These are phyloP conservation scores for Agelastica alni DNA, from an alignment of 2,888 invertebrate genomes.

Conservation along the genomic window DNA sequence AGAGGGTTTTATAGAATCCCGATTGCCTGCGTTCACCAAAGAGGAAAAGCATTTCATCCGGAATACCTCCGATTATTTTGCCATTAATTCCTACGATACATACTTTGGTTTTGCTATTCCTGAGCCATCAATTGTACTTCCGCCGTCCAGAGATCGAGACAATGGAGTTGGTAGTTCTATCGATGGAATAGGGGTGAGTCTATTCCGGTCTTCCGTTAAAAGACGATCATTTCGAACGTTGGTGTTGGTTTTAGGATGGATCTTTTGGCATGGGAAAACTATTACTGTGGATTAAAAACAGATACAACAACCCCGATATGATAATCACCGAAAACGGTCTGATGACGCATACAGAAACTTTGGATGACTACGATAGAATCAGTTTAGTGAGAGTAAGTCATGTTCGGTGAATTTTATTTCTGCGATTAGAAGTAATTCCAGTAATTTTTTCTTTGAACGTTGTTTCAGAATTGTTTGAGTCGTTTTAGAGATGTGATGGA, in stretches of 20 bases:
- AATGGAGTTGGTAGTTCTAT: not conserved
- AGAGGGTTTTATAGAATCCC: conserved; percentile 65
- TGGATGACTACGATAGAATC: conserved; percentile 57
- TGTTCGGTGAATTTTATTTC: too few relatives aligned
- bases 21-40: conserved; percentile 65
- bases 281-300: conserved; percentile 62
- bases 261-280: conserved; percentile 42
- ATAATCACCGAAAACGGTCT: conserved; percentile 60
- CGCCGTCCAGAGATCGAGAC: conserved; percentile 1
- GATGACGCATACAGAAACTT: conserved; percentile 54
- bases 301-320: conserved; percentile 59
- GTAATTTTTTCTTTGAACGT: too few relatives aligned
- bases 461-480: conserved; percentile 6
- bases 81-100: conserved; percentile 72
- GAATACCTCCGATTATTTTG: conserved; percentile 73
- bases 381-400: conserved; percentile 17
- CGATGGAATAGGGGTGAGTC: not conserved
- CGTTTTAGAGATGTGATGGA: conserved; percentile 10
- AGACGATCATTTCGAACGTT: not conserved
- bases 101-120: conserved; percentile 6
- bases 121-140: conserved; percentile 9
- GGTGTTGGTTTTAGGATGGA: not conserved
- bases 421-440: too few relatives aligned
- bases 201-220: not conserved
- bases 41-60: conserved; percentile 65